Conservation (phyloP, 2,888 invertebrate species). For the Polymixis flavicincta region DNA sequence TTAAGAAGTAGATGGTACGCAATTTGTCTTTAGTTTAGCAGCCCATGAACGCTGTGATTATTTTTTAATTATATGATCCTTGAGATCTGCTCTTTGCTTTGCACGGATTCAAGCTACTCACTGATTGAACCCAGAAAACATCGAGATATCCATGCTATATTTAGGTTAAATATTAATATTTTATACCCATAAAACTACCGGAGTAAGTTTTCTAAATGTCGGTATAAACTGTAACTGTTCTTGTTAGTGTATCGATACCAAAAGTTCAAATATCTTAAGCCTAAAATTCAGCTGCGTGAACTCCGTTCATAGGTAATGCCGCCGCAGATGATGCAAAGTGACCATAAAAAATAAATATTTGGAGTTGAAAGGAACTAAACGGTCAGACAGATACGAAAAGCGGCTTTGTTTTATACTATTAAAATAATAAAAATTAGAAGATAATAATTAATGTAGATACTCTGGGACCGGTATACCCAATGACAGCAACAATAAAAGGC, state of each 20-base stretch:
- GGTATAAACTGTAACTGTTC: background rate
- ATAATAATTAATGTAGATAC: too few species aligned
- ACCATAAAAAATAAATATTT: background rate
- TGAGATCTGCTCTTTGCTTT: background rate
- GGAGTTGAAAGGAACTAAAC: background rate
- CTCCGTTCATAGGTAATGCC: too few species aligned
- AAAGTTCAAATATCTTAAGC: too few species aligned
- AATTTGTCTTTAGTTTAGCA: background rate
- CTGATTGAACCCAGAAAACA: background rate
- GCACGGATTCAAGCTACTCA: background rate
- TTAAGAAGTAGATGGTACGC: conserved; percentile 26
- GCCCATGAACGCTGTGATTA: background rate
- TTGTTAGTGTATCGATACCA: too few species aligned
- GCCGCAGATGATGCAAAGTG: too few species aligned
- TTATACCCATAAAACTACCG: background rate
- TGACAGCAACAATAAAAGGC: background rate
- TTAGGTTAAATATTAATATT: background rate
- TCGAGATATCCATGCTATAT: background rate
- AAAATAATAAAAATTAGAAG: background rate
- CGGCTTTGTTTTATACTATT: background rate
- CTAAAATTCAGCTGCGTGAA: background rate
- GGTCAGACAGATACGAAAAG: background rate
- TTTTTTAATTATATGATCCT: background rate
- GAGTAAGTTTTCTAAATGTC: background rate
- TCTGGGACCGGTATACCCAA: background rate